These are phyloP conservation scores for Melanotaenia duboulayi DNA, from an alignment of 2,113 vertebrate species.

Conservation along the genomic window DNA sequence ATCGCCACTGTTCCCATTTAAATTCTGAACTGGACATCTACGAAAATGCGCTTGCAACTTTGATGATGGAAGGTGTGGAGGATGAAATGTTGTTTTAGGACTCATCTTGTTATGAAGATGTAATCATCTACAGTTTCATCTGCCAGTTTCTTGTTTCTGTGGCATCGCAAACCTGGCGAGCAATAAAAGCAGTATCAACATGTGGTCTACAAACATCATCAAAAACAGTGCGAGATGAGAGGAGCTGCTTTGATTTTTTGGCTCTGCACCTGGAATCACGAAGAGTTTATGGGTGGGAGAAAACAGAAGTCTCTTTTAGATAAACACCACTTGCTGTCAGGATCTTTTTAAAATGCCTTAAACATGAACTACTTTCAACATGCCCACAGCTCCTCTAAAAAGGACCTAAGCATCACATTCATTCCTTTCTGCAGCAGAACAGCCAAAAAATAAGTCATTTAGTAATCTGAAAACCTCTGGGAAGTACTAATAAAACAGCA, in stretches of 20 bases:
- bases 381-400: constrained; percentile 6
- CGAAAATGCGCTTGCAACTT: constrained; percentile 18
- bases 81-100: constrained; percentile 28
- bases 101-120: constrained; percentile 26
- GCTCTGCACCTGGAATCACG: constrained; percentile 48
- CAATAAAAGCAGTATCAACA: constrained; percentile 59
- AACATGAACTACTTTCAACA: constrained; percentile 9
- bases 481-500: constrained; percentile 6
- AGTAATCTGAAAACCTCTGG: not conserved
- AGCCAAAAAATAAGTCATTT: constrained; percentile 11
- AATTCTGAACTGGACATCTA: constrained; percentile 5
- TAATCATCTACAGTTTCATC: constrained; percentile 34
- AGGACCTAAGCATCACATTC: not conserved
- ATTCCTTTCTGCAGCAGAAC: not conserved
- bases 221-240: constrained; percentile 60
- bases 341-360: constrained; percentile 15
- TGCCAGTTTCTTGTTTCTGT: constrained; percentile 62
- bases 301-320: constrained; percentile 30
- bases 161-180: constrained; percentile 56
- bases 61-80: not conserved
- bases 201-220: constrained; percentile 53
- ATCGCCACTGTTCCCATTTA: not conserved
- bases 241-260: constrained; percentile 62
- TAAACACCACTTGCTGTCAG: constrained; percentile 52
- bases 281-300: constrained; percentile 29